Evolutionary conservation across 2,113 vertebrate species (phyloP).

Genomic region (Oenanthe melanoleuca): DNA sequence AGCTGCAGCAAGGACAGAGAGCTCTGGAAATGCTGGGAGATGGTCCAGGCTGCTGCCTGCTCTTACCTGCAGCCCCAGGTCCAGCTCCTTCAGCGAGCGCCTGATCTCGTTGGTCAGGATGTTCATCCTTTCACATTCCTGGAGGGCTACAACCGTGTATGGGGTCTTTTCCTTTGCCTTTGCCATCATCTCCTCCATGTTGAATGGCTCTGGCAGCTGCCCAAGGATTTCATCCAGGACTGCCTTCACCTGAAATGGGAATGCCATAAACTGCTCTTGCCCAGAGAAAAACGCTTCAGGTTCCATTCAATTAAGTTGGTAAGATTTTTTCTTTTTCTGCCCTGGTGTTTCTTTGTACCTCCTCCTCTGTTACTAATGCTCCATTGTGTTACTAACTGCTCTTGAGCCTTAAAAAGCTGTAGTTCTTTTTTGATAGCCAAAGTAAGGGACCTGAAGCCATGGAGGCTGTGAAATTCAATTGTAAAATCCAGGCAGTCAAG

Average conservation of each 20-base stretch:
- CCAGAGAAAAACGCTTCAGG: background rate
- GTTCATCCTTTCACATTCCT: constrained; percentile 81
- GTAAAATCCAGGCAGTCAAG: background rate
- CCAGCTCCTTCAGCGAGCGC: constrained; percentile 73
- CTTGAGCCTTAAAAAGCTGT: background rate
- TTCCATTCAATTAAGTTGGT: background rate
- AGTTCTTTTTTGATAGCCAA: background rate
- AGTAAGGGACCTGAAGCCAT: background rate
- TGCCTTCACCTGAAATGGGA: constrained; percentile 67
- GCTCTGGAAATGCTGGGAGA: background rate
- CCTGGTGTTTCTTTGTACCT: background rate
- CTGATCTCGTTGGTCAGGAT: constrained; percentile 71
- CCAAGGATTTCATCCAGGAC: constrained; percentile 70
- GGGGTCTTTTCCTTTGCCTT: constrained; percentile 73
- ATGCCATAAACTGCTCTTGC: background rate
- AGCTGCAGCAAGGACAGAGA: background rate
- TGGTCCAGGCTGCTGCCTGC: background rate
- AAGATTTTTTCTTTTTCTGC: background rate
- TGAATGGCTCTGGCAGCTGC: constrained; percentile 71
- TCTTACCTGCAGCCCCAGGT: constrained; percentile 75
- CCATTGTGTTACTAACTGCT: background rate
- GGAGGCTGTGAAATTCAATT: background rate
- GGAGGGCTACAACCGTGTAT: constrained; percentile 74
- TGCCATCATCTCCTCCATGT: constrained; percentile 67
- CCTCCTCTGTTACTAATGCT: background rate